These are phyloP conservation scores for Ormyrus thymus DNA, from an alignment of 2,888 invertebrate species.

Conservation along the genomic window DNA sequence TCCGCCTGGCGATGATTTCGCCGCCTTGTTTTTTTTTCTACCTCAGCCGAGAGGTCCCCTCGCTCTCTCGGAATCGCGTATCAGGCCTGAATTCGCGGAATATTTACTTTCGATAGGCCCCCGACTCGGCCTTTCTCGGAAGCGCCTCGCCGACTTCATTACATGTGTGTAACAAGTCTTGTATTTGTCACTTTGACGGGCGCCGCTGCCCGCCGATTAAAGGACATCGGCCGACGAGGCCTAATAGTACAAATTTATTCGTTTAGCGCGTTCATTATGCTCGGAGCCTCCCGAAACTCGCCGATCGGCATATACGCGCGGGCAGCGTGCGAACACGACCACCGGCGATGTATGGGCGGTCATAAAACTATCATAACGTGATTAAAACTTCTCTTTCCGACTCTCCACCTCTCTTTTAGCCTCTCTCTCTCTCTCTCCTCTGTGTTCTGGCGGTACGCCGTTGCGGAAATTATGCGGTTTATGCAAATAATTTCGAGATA, in stretches of 20 bases:
- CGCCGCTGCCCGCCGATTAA: conserved; percentile 59
- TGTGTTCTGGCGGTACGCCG: neutral
- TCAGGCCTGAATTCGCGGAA: conserved; percentile 50
- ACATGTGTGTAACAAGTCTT: conserved; percentile 63
- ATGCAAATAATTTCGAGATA: conserved; percentile 41
- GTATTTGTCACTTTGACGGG: conserved; percentile 65
- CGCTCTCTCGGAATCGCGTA: conserved; percentile 41
- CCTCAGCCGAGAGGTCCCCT: neutral
- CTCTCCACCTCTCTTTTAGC: neutral
- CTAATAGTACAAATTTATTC: conserved; percentile 66
- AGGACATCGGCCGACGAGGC: conserved; percentile 54
- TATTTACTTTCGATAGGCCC: conserved; percentile 54
- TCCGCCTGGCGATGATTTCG: conserved; percentile 16
- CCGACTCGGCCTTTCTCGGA: conserved; percentile 63
- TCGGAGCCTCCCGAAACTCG: conserved; percentile 56
- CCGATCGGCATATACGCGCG: conserved; percentile 26
- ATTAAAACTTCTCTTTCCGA: conserved; percentile 37
- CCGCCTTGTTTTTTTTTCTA: neutral
- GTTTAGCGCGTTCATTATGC: conserved; percentile 57
- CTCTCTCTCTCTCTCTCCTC: conserved; percentile 1
- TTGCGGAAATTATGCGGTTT: conserved; percentile 39
- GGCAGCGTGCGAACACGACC: conserved; percentile 17
- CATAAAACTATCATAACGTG: conserved; percentile 43
- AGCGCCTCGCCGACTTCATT: conserved; percentile 64
- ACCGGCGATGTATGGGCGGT: conserved; percentile 13